Evolutionary conservation across 2,888 invertebrate species (phyloP), one percentile per base, ranked within the genome.

Genomic region (Thumatha senex): DNA sequence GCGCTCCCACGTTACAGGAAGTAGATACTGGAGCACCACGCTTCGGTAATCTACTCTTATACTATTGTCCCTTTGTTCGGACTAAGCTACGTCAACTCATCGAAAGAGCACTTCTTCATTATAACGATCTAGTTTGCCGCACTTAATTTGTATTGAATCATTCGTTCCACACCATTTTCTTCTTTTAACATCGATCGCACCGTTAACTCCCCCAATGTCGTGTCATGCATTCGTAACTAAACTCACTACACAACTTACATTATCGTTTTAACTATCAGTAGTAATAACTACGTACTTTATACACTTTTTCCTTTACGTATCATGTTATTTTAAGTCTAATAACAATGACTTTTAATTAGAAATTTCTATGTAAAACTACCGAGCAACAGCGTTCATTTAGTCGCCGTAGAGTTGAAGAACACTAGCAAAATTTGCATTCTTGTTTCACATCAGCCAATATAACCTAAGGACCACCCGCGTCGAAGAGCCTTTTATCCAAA

Each of bases 391-490:
- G 72, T 72, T 68, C 67, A 71, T 74, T 78, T 72, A 76, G 71
- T 74, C 73, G 63, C 73, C 69, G 68, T 68, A 63, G 70, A 75
- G 80, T 83, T 82, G 80, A 83, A 82, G 78, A 80, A 74, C 79
- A 81, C 78, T 80, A 76, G 82, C 76, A 74, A 88, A 89, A 90
- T 90, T 91, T 89, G 89, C 90, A 90, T 89, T 88, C 87, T 78
- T 80, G 85, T 79, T 85, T 83, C 78, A 79, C 79, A 78, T 70
- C 79, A 82, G 78, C 78, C 77, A 77, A 81, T 81, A 75, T 80
- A 81, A 79, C 79, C 81, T 84, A 82, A 72, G 79, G 90, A 91
- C 91, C 91, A 91, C 91, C 91, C 90, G 90, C 91, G 89, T 79
- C 68, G 90, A 74, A 52, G 49, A 56, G 58, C 65, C 69, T 72